These are phyloP conservation scores for Neocrepidodera transversa DNA, from an alignment of 2,888 invertebrate species.

Conservation along the genomic window DNA sequence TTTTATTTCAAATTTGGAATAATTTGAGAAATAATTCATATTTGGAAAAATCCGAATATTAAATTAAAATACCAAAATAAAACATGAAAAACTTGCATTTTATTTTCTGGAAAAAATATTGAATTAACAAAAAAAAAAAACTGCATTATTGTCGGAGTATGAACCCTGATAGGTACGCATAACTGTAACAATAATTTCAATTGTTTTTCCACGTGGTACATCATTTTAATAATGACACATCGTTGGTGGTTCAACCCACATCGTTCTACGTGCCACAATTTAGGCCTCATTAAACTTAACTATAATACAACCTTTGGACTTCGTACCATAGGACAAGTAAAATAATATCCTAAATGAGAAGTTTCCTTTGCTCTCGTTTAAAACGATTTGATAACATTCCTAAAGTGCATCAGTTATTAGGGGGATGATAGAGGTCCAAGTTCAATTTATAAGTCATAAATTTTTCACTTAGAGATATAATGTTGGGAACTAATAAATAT, in stretches of 20 bases:
- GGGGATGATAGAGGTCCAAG: constrained; percentile 23
- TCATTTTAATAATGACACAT: constrained; percentile 13
- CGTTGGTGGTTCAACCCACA: constrained; percentile 10
- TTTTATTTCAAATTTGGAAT: too few relatives aligned
- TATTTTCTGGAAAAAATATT: too few relatives aligned
- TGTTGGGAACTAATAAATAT: background rate
- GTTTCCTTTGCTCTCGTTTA: constrained; percentile 26
- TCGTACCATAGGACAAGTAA: constrained; percentile 19
- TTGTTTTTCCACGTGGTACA: background rate
- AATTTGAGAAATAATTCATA: too few relatives aligned
- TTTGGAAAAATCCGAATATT: too few relatives aligned
- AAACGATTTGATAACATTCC: constrained; percentile 12
- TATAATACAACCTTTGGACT: constrained; percentile 34
- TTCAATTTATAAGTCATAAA: constrained; percentile 10
- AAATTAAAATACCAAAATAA: too few relatives aligned
- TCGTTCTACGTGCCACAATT: constrained; percentile 28
- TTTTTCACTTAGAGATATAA: background rate
- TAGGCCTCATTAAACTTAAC: constrained; percentile 33
- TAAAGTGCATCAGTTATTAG: constrained; percentile 8
- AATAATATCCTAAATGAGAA: constrained; percentile 27
- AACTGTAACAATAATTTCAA: too few relatives aligned
- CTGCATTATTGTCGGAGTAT: too few relatives aligned
- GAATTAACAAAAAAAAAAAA: too few relatives aligned
- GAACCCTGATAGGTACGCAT: too few relatives aligned
- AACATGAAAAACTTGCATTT: too few relatives aligned